phyloP scores from a whole-genome alignment of 2,888 invertebrate genomes.

The Frankliniella fusca region DNA sequence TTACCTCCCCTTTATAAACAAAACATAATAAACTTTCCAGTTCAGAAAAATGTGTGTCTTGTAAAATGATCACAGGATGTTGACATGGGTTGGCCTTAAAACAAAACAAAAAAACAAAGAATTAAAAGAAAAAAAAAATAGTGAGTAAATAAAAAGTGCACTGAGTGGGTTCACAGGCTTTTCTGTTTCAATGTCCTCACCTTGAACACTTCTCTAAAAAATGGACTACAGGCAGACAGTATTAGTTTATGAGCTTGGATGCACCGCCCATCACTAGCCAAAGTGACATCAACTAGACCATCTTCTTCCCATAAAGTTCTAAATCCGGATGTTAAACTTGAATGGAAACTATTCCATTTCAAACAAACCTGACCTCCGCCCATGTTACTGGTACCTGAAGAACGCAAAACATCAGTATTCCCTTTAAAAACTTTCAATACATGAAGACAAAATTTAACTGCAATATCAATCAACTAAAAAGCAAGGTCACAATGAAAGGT shows the following conservation, averaged over 20 bases:
- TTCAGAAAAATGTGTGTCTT: slow-evolving; percentile 42
- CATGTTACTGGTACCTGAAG: background rate
- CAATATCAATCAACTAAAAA: background rate
- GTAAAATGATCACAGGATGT: slow-evolving; percentile 43
- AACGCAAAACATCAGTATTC: background rate
- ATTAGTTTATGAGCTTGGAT: slow-evolving; percentile 66
- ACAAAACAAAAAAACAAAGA: slow-evolving; percentile 19
- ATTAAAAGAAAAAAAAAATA: background rate
- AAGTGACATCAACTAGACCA: slow-evolving; percentile 62
- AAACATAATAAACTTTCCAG: slow-evolving; percentile 43
- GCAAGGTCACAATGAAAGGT: background rate
- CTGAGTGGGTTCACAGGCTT: background rate
- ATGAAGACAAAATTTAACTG: too few species aligned
- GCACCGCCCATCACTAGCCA: slow-evolving; percentile 62
- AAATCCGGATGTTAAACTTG: slow-evolving; percentile 60
- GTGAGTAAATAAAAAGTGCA: background rate
- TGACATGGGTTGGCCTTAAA: slow-evolving; percentile 36
- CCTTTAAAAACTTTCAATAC: background rate
- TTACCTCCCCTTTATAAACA: slow-evolving; percentile 44
- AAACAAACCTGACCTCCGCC: slow-evolving; percentile 57
- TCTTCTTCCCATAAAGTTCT: slow-evolving; percentile 62
- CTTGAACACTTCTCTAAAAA: slow-evolving; percentile 59
- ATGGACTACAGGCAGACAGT: slow-evolving; percentile 63
- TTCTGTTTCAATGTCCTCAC: slow-evolving; percentile 1
- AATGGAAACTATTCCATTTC: slow-evolving; percentile 66